Conservation (phyloP, 1,140 invertebrate genomes). For the Drosophila elegans region DNA sequence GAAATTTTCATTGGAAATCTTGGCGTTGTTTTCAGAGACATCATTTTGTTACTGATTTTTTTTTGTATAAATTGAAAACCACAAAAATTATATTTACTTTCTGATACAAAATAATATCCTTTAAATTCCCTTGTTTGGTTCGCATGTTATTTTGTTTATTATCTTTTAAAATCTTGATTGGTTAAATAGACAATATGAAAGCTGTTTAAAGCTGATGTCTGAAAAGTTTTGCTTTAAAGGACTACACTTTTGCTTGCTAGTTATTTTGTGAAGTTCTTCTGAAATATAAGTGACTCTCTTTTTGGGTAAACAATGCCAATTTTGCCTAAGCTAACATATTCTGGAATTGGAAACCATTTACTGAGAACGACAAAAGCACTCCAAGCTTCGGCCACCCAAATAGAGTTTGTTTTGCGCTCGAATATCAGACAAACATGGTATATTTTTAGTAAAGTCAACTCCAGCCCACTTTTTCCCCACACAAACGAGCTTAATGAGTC, state of each 20-base stretch:
- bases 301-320: background rate
- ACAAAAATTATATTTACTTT: too few relatives aligned
- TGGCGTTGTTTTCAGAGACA: too few relatives aligned
- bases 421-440: slow-evolving; percentile 31
- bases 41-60: too few relatives aligned
- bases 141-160: too few relatives aligned
- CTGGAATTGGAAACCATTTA: slow-evolving; percentile 25
- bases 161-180: too few relatives aligned
- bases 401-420: slow-evolving; percentile 44
- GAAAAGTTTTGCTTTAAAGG: too few relatives aligned
- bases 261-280: background rate
- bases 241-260: background rate
- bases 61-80: too few relatives aligned
- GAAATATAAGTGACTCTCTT: background rate
- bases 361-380: slow-evolving; percentile 44
- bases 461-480: slow-evolving; percentile 29
- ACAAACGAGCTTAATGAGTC: slow-evolving; percentile 62
- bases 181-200: too few relatives aligned
- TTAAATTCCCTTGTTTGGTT: too few relatives aligned
- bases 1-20: too few relatives aligned
- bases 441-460: slow-evolving; percentile 62
- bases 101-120: too few relatives aligned
- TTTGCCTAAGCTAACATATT: background rate
- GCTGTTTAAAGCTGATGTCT: too few relatives aligned
- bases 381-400: slow-evolving; percentile 49